Evolutionary conservation across 2,888 invertebrate genomes (phyloP), one percentile per base, ranked within the genome.

Genomic region (Brachylomia viminalis): DNA sequence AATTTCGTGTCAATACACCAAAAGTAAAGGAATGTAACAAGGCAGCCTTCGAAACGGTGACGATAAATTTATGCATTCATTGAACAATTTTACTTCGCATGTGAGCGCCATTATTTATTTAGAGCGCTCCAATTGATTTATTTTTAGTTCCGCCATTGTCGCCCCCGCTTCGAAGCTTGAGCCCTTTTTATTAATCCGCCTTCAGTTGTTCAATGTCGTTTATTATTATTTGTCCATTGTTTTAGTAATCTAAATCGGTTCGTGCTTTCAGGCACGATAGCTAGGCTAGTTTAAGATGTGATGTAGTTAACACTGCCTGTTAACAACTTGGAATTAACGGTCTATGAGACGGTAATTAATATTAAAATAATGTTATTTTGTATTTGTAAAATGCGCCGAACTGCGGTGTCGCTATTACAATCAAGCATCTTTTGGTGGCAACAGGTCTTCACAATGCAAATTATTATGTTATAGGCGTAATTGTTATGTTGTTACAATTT

Each of bases 311-410:
- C 88, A 89, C 88, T 88, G 87, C 89, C 90, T 88, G 89, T 86
- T 89, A 87, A 88, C 89, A 87, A 82, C 90, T 84, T 81, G 75
- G 90, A 87, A 91, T 81, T 80, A 88, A 90, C 88, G 88, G 93
- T 94, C 94, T 94, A 42, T 90, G 90, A 94, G 94, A 93, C 93
- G 80, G 91, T 92, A 88, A 90, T 89, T 85, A 80, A 73, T 87
- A 38, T 81, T 72, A 72, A 79, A 81, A 82, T 77, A 75, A 87
- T 86, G 83, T 86, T 84, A 79, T 85, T 87, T 87, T 86, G 77
- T 84, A 81, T 61, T 74, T 78, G 68, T 87, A 72, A 73, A 73
- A 68, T 58, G 45, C 74, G 77, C 77, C 65, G 72, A 75, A 68
- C 49, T 79, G 73, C 70, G 56, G 58, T 68, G 71, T 67, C 72